Evolutionary conservation across 2,888 invertebrate species (phyloP).

Genomic region (Gerris lacustris): DNA sequence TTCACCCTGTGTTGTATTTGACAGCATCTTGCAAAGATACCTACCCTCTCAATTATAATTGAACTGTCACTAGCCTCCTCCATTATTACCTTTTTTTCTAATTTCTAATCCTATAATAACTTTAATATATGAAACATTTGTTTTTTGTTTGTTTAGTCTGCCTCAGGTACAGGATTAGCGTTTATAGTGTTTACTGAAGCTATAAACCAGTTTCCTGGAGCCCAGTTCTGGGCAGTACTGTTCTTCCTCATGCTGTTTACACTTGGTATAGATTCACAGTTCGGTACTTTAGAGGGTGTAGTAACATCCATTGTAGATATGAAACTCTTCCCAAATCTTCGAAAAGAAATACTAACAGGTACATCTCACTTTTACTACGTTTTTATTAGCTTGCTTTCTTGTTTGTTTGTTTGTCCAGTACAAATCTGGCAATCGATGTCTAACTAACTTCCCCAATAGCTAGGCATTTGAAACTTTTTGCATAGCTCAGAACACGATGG

Average conservation of each 20-base stretch:
- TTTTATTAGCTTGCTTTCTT: no score
- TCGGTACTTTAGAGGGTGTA: constrained; percentile 89
- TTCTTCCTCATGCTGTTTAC: constrained; percentile 96
- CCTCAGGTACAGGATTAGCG: constrained; percentile 88
- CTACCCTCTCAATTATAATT: no score
- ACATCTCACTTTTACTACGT: background rate
- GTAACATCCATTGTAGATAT: constrained; percentile 91
- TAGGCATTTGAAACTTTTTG: no score
- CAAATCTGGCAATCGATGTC: no score
- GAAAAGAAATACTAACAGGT: constrained; percentile 58
- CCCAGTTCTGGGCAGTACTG: constrained; percentile 89
- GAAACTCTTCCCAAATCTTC: constrained; percentile 80
- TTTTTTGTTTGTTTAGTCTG: constrained; percentile 51
- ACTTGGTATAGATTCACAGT: constrained; percentile 90
- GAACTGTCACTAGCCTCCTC: no score
- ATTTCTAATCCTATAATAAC: no score
- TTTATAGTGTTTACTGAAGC: constrained; percentile 97
- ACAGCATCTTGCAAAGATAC: no score
- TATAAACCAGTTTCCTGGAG: constrained; percentile 92
- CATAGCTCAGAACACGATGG: background rate
- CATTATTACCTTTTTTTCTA: no score
- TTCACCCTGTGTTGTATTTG: no score
- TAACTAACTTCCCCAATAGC: no score
- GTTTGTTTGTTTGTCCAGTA: no score
- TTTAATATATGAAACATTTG: no score